Evolutionary conservation across 2,113 vertebrate species (phyloP), one percentile per base, ranked within the genome.

Genomic region (Cheilinus undulatus): DNA sequence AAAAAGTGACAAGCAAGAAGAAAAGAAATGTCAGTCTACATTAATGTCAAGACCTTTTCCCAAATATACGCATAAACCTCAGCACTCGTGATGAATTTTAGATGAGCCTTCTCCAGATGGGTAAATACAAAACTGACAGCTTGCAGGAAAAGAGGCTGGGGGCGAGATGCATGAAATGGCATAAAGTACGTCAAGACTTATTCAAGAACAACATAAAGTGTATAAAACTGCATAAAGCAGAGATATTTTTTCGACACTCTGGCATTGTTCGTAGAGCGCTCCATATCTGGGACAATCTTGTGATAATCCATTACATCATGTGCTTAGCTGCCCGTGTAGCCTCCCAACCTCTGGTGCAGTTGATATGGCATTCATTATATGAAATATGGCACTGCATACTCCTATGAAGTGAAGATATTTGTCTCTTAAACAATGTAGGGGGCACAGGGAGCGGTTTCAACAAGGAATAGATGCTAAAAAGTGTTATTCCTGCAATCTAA

Each of bases 301-400:
- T 88, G 86, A 87, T 90, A 91, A 89, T 90, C 88, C 84, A 91
- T 91, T 86, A 89, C 91, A 90, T 89, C 88, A 91, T 87, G 87
- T 86, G 90, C 83, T 86, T 73, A 80, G 80, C 76, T 76, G 79
- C 63, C 66, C 71, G 42, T 52, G 76, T 73, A 87, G 72, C 84
- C 57, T 83, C 79, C 48, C 38, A 76, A 78, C 74, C 76, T 84
- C 70, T 85, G 73, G 42, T 42, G 19, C 45, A 19, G 48, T 61
- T 26, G 22, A 57, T 26, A 69, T 36, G 49, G 42, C 6, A n/a
- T 45, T 45, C 8, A 14, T 22, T 49, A 34, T 36, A 83, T 73
- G 17, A 75, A 83, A 86, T 62, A 64, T 69, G 72, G 17, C 69
- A 68, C 40, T 54, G 71, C 85, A 68, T 68, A 43, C 24, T 58